These are phyloP conservation scores for Druceiella hillmani DNA, from an alignment of 2,888 invertebrate species.

Conservation along the genomic window DNA sequence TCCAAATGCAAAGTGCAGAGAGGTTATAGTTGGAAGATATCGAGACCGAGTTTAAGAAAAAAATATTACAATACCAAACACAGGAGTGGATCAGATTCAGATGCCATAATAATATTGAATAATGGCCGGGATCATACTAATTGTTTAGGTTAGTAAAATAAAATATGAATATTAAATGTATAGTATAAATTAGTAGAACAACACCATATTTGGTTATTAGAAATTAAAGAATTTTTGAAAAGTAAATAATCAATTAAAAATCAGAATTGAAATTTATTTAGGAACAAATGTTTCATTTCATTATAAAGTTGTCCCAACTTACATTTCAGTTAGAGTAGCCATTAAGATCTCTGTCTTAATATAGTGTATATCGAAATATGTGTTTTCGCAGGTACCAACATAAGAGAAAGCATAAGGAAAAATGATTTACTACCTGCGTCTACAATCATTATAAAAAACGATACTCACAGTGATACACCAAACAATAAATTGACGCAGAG, in stretches of 20 bases:
- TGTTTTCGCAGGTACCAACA: too few species aligned
- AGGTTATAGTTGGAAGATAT: constrained; percentile 71
- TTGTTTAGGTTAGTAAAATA: constrained; percentile 56
- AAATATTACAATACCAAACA: constrained; percentile 46
- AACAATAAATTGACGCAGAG: constrained; percentile 52
- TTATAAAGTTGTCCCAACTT: too few species aligned
- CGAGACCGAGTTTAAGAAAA: constrained; percentile 66
- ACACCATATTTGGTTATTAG: too few species aligned
- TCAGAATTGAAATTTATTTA: too few species aligned
- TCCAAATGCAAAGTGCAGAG: constrained; percentile 56
- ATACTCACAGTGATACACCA: constrained; percentile 67
- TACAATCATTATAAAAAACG: constrained; percentile 65
- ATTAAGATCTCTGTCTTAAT: too few species aligned
- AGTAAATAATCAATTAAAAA: too few species aligned
- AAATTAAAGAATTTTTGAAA: too few species aligned
- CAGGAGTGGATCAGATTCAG: constrained; percentile 52
- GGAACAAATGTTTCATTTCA: too few species aligned
- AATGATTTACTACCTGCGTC: constrained; percentile 56
- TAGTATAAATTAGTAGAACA: too few species aligned
- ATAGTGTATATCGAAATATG: too few species aligned
- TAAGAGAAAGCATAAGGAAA: constrained; percentile 39
- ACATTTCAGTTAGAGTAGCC: too few species aligned
- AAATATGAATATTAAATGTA: too few species aligned
- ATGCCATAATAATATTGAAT: constrained; percentile 58
- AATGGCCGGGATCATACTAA: constrained; percentile 71